phyloP scores from a whole-genome alignment of 1,140 invertebrate genomes.

The Schmidtea mediterranea region DNA sequence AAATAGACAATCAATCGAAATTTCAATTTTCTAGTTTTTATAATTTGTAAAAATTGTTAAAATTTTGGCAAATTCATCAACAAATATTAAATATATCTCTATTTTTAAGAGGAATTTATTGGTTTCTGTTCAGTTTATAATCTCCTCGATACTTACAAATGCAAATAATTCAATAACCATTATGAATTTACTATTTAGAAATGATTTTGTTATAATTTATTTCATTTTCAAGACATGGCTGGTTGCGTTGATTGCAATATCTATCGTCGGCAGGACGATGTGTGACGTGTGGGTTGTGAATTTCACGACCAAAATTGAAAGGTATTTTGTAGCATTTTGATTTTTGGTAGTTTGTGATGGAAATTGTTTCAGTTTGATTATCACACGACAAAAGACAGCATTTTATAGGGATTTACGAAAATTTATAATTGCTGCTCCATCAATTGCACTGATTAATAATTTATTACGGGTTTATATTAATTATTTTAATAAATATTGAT shows the following conservation, averaged over 20 bases:
- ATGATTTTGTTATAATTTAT: too few species aligned
- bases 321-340: constrained; percentile 30
- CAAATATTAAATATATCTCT: too few species aligned
- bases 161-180: too few species aligned
- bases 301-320: constrained; percentile 67
- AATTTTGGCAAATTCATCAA: too few species aligned
- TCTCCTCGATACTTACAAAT: too few species aligned
- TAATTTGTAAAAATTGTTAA: too few species aligned
- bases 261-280: constrained; percentile 55
- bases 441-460: constrained; percentile 61
- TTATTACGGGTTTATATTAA: constrained; percentile 62
- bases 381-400: constrained; percentile 46
- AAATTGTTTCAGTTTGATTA: constrained; percentile 50
- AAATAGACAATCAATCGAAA: too few species aligned
- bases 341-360: constrained; percentile 4
- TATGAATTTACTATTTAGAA: too few species aligned
- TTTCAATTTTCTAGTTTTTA: too few species aligned
- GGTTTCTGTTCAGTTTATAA: too few species aligned
- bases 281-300: constrained; percentile 92
- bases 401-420: constrained; percentile 47
- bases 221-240: constrained; percentile 37
- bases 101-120: too few species aligned
- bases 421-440: constrained; percentile 50
- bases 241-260: constrained; percentile 46
- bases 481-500: too few species aligned